phyloP scores from a whole-genome alignment of 2,113 vertebrate genomes.

The Alligator sinensis region DNA sequence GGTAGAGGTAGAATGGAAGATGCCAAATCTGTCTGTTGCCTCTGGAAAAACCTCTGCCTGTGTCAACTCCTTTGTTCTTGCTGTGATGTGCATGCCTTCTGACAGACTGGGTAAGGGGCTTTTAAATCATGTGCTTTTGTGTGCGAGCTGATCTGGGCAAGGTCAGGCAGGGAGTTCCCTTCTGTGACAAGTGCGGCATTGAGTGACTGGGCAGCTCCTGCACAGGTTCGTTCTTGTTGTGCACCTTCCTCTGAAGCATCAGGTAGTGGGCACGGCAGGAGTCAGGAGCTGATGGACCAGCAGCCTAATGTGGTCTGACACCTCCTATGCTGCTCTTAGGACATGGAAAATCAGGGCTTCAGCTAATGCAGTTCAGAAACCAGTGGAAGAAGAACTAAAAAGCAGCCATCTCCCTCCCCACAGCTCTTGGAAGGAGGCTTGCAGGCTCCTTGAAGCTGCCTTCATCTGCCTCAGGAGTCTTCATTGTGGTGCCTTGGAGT shows the following conservation, averaged over 20 bases:
- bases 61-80: neutral
- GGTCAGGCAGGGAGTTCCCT: neutral
- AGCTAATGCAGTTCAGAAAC: rapidly evolving
- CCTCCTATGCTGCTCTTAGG: neutral
- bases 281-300: rapidly evolving
- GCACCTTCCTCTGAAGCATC: neutral
- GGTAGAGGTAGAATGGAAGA: neutral
- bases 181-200: rapidly evolving
- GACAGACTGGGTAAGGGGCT: neutral
- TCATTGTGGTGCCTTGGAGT: neutral
- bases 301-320: neutral
- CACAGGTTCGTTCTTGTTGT: rapidly evolving
- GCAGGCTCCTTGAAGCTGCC: neutral
- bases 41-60: neutral
- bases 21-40: rapidly evolving
- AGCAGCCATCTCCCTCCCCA: neutral
- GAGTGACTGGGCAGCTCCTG: rapidly evolving
- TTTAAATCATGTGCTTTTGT: neutral
- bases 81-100: rapidly evolving
- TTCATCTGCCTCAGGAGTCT: neutral
- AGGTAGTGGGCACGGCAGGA: neutral
- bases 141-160: neutral
- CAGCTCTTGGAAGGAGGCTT: rapidly evolving
- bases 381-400: rapidly evolving
- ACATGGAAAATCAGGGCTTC: neutral